phyloP scores from a whole-genome alignment of 2,113 vertebrate species.

The Formicarius rufipectus region DNA sequence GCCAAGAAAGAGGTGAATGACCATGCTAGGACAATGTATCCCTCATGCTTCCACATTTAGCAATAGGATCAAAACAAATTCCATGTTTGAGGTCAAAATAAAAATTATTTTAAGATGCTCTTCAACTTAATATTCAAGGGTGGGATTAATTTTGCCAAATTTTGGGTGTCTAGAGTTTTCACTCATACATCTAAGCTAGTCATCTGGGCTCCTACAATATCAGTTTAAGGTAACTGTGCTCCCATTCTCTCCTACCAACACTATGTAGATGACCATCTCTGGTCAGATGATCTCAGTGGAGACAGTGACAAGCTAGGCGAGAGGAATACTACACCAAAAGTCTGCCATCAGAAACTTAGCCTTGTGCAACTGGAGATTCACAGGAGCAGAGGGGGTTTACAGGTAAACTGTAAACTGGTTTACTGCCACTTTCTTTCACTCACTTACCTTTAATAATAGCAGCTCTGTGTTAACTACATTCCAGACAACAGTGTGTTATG shows the following conservation, averaged over 20 bases:
- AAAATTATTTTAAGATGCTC: neutral
- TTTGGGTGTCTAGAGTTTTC: neutral
- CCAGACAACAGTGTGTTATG: neutral
- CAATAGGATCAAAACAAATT: conserved; percentile 25
- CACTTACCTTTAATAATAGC: neutral
- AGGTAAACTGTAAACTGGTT: too few relatives aligned
- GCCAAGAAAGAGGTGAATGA: conserved; percentile 22
- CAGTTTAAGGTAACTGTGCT: neutral
- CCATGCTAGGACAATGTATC: conserved; percentile 11
- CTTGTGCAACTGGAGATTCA: neutral
- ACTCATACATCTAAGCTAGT: neutral
- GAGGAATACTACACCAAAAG: neutral
- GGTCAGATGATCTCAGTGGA: neutral
- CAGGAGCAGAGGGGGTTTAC: neutral
- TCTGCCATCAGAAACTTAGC: neutral
- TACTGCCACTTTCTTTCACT: neutral
- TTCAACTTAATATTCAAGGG: neutral
- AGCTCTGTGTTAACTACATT: neutral
- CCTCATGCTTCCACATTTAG: conserved; percentile 17
- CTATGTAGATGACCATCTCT: neutral
- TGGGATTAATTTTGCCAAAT: neutral
- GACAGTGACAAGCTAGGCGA: neutral
- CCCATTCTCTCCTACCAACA: neutral
- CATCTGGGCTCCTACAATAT: neutral
- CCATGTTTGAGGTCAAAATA: neutral